These are phyloP conservation scores for Microcebus ravelobensis DNA, from an alignment of 2,113 vertebrate genomes.

Conservation along the genomic window DNA sequence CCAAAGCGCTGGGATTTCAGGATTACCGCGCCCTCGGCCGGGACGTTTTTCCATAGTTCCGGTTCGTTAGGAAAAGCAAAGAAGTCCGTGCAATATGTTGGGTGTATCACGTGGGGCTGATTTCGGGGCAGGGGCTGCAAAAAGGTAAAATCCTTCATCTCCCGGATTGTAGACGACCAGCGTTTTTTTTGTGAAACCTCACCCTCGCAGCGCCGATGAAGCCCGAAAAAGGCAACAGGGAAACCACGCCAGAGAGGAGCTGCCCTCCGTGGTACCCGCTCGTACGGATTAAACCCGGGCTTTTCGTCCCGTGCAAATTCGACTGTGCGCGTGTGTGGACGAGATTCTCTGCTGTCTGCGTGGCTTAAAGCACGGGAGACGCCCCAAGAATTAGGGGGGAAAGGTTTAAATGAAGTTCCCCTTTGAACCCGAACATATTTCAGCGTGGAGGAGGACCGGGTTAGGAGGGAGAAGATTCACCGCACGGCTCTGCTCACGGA, in stretches of 20 bases:
- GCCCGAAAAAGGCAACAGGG: background rate
- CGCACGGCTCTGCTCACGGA: accelerated
- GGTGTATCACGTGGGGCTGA: no score
- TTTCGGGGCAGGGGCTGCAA: background rate
- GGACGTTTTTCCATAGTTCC: background rate
- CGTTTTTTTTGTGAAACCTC: background rate
- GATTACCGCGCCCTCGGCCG: no score
- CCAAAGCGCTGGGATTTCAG: no score
- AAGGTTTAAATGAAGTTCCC: background rate
- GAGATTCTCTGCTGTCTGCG: background rate
- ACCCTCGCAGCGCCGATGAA: background rate
- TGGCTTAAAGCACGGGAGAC: background rate
- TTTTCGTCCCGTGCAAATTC: background rate
- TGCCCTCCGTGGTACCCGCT: no score
- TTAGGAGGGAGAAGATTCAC: background rate
- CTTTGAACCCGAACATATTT: background rate
- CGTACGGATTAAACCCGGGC: background rate
- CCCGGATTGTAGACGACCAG: no score
- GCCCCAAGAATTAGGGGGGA: accelerated
- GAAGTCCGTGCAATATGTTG: background rate
- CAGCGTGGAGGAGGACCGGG: accelerated
- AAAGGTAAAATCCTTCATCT: no score
- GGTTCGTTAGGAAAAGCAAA: background rate
- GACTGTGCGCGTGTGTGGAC: background rate
- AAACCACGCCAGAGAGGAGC: accelerated